Evolutionary conservation across 92 coral and sea anemone genomes (phyloP), one percentile per base, ranked within the genome.

Genomic region (Muricea muricata): DNA sequence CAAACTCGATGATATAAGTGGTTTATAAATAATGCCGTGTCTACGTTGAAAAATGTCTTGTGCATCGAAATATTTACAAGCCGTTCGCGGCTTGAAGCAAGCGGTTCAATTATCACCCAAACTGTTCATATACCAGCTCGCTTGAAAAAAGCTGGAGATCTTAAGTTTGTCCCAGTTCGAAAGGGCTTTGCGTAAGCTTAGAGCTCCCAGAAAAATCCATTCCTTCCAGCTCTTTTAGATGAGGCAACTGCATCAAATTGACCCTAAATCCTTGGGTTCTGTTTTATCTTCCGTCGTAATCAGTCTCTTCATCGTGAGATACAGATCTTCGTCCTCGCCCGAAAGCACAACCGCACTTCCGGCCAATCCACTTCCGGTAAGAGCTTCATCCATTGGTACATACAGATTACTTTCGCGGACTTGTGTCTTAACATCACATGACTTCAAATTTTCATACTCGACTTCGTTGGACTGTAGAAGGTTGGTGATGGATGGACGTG

Each of bases 381-480:
- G 65, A 3, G 83, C 83, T 78, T 78, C 70, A 45, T 78, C 52
- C 83, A 78, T 78, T 29, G 83, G 71, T 17, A 78, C 12, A 23
- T 78, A 78, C 20, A 56, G 29, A 21, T 78, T 58, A 57, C 71
- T 78, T 6, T 78, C 83, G 6, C 83, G 83, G 23, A 63, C 37
- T 10, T 28, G 37, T 28, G 70, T 3, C 70, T 63, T 63, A 20
- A 63, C 39, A 33, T n/a, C 37, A 28, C 13, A n/a, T 63, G 70
- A 8, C 70, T 63, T 63, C n/a, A 63, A 39, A 24, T 55, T 57
- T 52, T 75, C 60, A 35, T 76, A 76, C n/a, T 32, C 81, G 32
- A 23, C 28, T 23, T 34, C 66, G 25, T 50, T 76, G n/a, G 35
- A 15, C 57, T 55, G 46, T 7, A 42, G 24, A 14, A 23, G 76